Base-by-base conservation (phyloP, 1,140 invertebrate species). In the Ceratina japonica region DNA sequence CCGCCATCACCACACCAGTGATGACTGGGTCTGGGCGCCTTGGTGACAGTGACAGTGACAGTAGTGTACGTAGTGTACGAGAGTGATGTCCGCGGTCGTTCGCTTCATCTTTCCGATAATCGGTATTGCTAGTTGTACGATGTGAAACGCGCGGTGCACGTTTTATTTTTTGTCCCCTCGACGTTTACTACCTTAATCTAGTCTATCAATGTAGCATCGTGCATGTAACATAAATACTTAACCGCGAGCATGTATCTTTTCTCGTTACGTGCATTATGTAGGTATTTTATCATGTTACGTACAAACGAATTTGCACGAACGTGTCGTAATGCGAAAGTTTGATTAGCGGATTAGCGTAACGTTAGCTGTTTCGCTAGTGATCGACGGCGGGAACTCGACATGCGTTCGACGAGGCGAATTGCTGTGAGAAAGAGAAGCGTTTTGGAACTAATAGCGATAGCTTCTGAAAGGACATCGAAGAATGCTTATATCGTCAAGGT, bases 21-120 rank as follows among this genome's bases (percentile, higher is more conserved):
- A 44, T 44, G 37, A 44, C 10, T 10, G 37, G 5, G 37, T 10
- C 37, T 44, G 10, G n/a, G 54, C 54, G 54, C 58, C 68, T 68
- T 63, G 1, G 3, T 20, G 4, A 56, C 37, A 62, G 58, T 66
- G 66, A 77, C 24, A 16, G 18, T 52, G 75, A 63, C 75, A 77
- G 58, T 71, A 72, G 66, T 63, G 75, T 71, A 68, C 18, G 54
- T 3, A 24, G 52, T 13, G n/a, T 44, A 7, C 37, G 37, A 10
- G 37, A 44, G 37, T 56, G 54, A 56, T n/a, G 54, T 71, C 75
- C 18, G 54, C 5, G 49, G 54, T 13, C 31, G 20, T n/a, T 62
- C 13, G 16, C 18, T 72, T 22, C 31, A 16, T 20, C 18, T 13
- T 22, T 16, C 3, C 24, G 1, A 2, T 1, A 22, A 44, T 64